Percentiles rank a stretch among this genome's conserved stretches.
Evolutionary conservation across 2,888 invertebrate species (phyloP).

Genomic region (Rotaria macrura): DNA sequence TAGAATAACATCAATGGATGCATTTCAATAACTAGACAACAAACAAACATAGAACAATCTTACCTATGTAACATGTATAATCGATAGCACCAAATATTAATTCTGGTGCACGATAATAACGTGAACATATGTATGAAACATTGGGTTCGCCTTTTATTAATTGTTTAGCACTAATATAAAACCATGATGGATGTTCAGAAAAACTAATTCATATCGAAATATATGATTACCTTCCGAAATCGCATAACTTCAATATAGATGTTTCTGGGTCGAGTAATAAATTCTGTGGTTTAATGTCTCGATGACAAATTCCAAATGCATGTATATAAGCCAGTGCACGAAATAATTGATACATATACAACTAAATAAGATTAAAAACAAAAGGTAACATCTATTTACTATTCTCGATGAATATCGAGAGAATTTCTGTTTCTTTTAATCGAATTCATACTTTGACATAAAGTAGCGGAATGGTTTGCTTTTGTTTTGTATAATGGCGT

Average conservation of each 20-base stretch:
- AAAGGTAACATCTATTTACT: background rate
- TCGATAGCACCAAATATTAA: conserved; percentile 97
- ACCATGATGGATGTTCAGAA: too few relatives aligned
- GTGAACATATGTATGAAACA: conserved; percentile 98
- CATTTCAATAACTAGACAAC: too few relatives aligned
- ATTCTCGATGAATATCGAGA: too few relatives aligned
- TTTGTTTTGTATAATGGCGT: conserved; percentile 97
- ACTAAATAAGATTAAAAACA: conserved; percentile 49
- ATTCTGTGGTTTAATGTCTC: conserved; percentile 99
- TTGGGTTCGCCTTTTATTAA: conserved; percentile 90
- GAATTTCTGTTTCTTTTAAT: background rate
- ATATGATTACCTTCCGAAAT: conserved; percentile 65
- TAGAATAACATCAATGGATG: conserved; percentile 42
- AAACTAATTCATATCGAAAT: too few relatives aligned
- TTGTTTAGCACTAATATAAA: conserved; percentile 67
- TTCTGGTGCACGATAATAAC: conserved; percentile 95
- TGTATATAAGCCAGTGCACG: conserved; percentile 98
- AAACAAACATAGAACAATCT: too few relatives aligned
- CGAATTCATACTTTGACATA: conserved; percentile 80
- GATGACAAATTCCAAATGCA: conserved; percentile 93
- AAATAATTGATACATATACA: conserved; percentile 99
- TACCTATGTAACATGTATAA: conserved; percentile 69
- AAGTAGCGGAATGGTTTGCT: conserved; percentile 98
- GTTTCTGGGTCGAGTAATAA: conserved; percentile 89
- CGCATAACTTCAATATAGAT: conserved; percentile 92